Evolutionary conservation across 2,797 vertebrate genomes (phyloP), one percentile per base, ranked within the genome.

Genomic region (Columba guinea): DNA sequence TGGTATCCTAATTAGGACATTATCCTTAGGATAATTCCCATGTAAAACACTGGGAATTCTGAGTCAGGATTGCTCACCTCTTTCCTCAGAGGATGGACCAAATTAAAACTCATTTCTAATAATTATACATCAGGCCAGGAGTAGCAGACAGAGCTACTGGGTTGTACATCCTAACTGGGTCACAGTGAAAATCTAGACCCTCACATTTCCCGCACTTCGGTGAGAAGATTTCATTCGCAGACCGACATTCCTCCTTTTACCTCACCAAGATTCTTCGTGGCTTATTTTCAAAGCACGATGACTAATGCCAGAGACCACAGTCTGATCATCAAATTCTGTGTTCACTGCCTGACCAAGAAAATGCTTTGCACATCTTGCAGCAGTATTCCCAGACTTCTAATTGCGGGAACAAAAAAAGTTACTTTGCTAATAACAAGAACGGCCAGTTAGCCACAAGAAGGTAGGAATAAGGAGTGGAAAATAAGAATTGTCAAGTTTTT

Each of bases 401-500:
- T 85, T 26, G 46, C 8, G 5, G 73, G 63, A 17, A 48, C 13
- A 63, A 34, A 34, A 64, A 34, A 7, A 3, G 44, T 32, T 59
- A 63, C n/a, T 87, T 82, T 65, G 84, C 77, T 70, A 90, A 56
- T 34, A 80, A 68, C 24, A 70, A 95, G 46, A 68, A 35, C 63
- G 81, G 78, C 59, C 94, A 96, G 83, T 63, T 73, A 83, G 70
- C 77, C 80, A 41, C 39, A 83, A 92, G 94, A 82, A 94, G 74
- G 93, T 53, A 86, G 49, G 87, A 93, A 83, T 44, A 69, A 94
- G 85, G 84, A 46, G 13, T 79, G 85, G 80, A 90, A 97, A 95
- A 90, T 46, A 78, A 59, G 48, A 65, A 67, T 64, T 48, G 53
- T 89, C 92, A 68, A 91, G 67, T 41, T 87, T 75, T 87, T 84